A percentile compares a stretch with the other conserved stretches of the same genome.
phyloP scores from a whole-genome alignment of 2,797 vertebrate genomes.

The Poeciliopsis paucimaculata region DNA sequence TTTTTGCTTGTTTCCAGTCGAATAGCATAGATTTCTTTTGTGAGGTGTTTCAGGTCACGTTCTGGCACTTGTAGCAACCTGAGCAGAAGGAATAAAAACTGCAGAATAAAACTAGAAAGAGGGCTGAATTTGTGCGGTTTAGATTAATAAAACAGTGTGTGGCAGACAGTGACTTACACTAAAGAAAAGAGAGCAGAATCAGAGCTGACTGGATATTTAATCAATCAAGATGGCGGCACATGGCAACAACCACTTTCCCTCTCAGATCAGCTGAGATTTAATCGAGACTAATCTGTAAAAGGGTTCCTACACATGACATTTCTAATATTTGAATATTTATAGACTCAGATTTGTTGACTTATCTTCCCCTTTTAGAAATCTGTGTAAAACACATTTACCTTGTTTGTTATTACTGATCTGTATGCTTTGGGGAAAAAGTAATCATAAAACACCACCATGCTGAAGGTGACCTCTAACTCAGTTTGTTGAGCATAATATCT shows the following conservation, averaged over 20 bases:
- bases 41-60: neutral
- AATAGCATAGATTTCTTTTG: neutral
- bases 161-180: neutral
- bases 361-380: neutral
- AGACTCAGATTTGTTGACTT: neutral
- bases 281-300: neutral
- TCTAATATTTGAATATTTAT: neutral
- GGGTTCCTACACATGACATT: neutral
- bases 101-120: neutral
- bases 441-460: neutral
- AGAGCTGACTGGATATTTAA: neutral
- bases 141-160: neutral
- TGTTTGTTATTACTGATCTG: neutral
- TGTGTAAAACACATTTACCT: neutral
- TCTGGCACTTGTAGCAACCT: neutral
- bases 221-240: neutral
- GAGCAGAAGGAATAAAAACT: neutral
- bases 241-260: neutral
- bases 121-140: neutral
- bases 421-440: neutral
- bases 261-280: neutral
- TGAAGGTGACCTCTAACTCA: constrained; percentile 1
- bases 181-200: neutral
- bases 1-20: neutral
- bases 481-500: neutral